These are phyloP conservation scores for Heliconius hortense DNA, from an alignment of 2,888 invertebrate genomes.

Conservation along the genomic window DNA sequence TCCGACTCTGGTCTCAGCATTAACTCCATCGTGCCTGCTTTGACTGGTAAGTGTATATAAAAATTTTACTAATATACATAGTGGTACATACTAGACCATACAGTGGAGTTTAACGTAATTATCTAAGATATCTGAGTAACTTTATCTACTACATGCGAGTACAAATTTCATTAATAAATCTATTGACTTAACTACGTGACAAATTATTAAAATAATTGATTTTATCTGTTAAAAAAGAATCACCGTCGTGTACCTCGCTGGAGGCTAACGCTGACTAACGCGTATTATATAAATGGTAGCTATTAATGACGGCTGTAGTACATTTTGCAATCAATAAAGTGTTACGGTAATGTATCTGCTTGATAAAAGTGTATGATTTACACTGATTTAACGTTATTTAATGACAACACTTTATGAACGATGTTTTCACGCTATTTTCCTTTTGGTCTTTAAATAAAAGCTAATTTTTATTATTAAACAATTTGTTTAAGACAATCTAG, in stretches of 20 bases:
- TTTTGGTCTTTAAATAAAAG: too few species aligned
- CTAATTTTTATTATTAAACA: too few species aligned
- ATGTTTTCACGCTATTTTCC: too few species aligned
- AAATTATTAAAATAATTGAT: background rate
- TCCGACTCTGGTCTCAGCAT: constrained; percentile 57
- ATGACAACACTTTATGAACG: too few species aligned
- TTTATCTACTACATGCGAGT: too few species aligned
- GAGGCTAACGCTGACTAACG: background rate
- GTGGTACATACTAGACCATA: background rate
- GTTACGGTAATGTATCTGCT: background rate
- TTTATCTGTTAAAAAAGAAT: background rate
- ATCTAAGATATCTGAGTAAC: too few species aligned
- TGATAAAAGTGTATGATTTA: background rate
- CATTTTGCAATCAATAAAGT: background rate
- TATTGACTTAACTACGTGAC: too few species aligned
- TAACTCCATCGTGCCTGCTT: constrained; percentile 53
- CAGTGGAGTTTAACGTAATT: too few species aligned
- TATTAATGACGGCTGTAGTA: background rate
- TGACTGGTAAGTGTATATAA: constrained; percentile 52
- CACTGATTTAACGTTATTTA: background rate
- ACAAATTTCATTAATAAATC: too few species aligned
- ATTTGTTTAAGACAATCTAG: too few species aligned
- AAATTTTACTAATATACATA: background rate
- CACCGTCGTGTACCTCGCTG: background rate
- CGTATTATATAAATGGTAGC: background rate